Conservation (phyloP, 1,140 invertebrate genomes). For the Pachypeltis micranthus region DNA sequence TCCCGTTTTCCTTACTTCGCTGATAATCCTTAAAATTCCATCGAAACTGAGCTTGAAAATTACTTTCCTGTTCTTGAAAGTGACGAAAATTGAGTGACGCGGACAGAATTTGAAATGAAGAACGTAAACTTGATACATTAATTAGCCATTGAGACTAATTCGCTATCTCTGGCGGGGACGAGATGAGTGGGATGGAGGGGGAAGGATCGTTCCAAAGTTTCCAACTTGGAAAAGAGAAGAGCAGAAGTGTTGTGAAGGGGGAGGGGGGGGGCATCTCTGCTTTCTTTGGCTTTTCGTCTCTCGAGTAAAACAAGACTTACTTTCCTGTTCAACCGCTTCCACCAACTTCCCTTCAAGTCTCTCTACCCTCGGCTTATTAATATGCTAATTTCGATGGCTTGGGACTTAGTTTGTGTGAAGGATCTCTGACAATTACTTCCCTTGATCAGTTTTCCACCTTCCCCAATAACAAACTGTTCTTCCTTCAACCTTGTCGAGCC, state of each 20-base stretch:
- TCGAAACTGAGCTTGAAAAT: too few relatives aligned
- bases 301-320: too few relatives aligned
- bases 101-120: not conserved
- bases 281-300: too few relatives aligned
- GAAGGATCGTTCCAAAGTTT: not conserved
- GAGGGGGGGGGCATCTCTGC: too few relatives aligned
- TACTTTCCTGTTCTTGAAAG: too few relatives aligned
- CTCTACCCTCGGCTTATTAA: constrained; percentile 2
- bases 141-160: constrained; percentile 6
- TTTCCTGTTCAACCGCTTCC: too few relatives aligned
- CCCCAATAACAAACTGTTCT: not conserved
- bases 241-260: too few relatives aligned
- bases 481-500: too few relatives aligned
- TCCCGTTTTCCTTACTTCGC: not conserved
- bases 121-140: not conserved
- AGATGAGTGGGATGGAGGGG: not conserved
- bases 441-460: constrained; percentile 2
- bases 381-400: constrained; percentile 2
- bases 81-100: too few relatives aligned
- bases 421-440: constrained; percentile 9
- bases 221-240: too few relatives aligned
- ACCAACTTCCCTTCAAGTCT: too few relatives aligned
- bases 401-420: not conserved
- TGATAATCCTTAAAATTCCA: not conserved
- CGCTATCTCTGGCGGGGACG: too few relatives aligned